Evolutionary conservation across 2,888 invertebrate species (phyloP).

Genomic region (Chymomyza procnemis): DNA sequence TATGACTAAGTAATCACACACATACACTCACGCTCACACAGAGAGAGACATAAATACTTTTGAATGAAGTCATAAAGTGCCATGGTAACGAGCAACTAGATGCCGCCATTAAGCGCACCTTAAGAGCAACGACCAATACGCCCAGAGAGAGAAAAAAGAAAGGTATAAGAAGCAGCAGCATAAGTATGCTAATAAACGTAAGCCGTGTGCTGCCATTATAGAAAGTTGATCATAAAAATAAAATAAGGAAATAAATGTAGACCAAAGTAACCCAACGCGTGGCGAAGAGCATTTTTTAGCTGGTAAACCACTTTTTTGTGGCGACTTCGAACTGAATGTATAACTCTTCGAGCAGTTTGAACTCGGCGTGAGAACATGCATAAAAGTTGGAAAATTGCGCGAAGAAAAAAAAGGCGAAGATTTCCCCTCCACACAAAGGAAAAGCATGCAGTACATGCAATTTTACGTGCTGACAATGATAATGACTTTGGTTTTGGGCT

Average conservation of each 20-base stretch:
- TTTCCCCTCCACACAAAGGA: constrained; percentile 9
- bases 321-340: not conserved
- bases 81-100: constrained; percentile 39
- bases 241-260: not conserved
- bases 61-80: constrained; percentile 68
- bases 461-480: constrained; percentile 55
- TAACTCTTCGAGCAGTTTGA: not conserved
- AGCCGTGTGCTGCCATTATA: constrained; percentile 51
- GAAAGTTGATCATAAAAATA: constrained; percentile 55
- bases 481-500: constrained; percentile 49
- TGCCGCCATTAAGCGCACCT: constrained; percentile 46
- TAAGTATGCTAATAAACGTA: constrained; percentile 70
- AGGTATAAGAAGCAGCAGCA: constrained; percentile 24
- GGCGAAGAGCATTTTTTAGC: not conserved
- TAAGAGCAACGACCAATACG: constrained; percentile 38
- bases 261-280: not conserved
- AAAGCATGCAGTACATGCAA: constrained; percentile 37
- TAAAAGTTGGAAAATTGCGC: not conserved
- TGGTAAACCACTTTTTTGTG: not conserved
- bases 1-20: not conserved
- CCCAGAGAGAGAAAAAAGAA: too few relatives aligned
- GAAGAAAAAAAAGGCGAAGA: not conserved
- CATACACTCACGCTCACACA: too few relatives aligned
- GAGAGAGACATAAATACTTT: constrained; percentile 42
- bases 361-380: not conserved